Percentiles rank a stretch among this genome's conserved stretches.
Evolutionary conservation across 2,113 vertebrate genomes (phyloP).

Genomic region (Glaucomys volans): DNA sequence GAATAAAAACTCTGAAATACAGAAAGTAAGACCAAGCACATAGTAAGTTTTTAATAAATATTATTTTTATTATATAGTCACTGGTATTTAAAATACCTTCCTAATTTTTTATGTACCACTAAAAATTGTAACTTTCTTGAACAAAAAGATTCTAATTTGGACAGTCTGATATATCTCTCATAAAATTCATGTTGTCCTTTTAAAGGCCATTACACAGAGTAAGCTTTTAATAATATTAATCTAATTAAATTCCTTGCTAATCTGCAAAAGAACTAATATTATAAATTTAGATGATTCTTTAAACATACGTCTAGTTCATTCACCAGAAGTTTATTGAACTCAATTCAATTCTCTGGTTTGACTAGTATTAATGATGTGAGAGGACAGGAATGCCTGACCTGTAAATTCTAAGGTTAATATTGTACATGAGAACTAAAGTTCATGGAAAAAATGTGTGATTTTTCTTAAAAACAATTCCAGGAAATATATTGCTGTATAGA

Average conservation of each 20-base stretch:
- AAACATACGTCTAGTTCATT: neutral
- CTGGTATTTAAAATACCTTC: neutral
- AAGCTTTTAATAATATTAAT: neutral
- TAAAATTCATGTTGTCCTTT: neutral
- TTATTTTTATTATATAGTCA: neutral
- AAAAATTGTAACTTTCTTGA: neutral
- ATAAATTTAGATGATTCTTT: neutral
- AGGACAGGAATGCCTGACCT: conserved; percentile 77
- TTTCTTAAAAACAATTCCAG: conserved; percentile 81
- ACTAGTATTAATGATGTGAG: conserved; percentile 56
- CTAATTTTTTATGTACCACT: neutral
- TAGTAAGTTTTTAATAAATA: neutral
- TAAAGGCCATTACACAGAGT: neutral
- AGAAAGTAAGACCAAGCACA: neutral
- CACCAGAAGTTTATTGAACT: neutral
- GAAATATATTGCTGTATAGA: conserved; percentile 84
- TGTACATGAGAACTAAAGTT: conserved; percentile 77
- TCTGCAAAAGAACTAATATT: neutral
- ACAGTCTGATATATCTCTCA: neutral
- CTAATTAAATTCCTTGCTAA: neutral
- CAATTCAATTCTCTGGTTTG: conserved; percentile 49
- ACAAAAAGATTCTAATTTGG: neutral
- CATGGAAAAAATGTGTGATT: conserved; percentile 77
- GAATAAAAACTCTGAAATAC: neutral
- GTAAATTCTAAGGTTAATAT: conserved; percentile 61